Conservation (phyloP, 2,113 vertebrate genomes). For the Nannobrachium achirus region DNA sequence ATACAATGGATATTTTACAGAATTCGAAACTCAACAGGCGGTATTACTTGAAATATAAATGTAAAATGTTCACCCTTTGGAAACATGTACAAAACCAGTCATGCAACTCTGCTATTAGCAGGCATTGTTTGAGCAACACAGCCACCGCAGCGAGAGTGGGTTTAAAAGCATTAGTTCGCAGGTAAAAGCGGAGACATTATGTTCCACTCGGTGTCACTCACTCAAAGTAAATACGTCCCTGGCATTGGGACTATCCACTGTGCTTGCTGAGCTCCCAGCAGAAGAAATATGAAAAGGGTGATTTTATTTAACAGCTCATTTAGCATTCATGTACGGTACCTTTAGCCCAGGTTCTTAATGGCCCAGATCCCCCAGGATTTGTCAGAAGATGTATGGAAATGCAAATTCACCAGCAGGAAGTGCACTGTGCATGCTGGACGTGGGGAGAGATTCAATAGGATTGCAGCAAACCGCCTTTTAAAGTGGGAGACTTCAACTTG, state of each 20-base stretch:
- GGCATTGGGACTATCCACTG: conserved; percentile 17
- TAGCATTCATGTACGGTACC: conserved; percentile 70
- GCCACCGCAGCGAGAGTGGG: not conserved
- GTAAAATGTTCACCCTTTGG: not conserved
- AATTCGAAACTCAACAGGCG: no score
- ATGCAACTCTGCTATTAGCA: not conserved
- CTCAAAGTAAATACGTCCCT: conserved; percentile 54
- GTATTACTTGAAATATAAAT: not conserved
- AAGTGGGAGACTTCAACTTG: conserved; percentile 32
- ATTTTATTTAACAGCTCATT: conserved; percentile 77
- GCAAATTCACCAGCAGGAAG: conserved; percentile 62
- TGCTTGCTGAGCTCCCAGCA: conserved; percentile 28
- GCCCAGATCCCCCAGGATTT: conserved; percentile 62
- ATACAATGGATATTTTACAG: not conserved
- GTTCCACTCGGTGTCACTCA: conserved; percentile 42
- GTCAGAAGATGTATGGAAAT: conserved; percentile 74
- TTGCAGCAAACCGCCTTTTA: conserved; percentile 17
- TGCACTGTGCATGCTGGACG: conserved; percentile 37
- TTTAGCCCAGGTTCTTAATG: conserved; percentile 67
- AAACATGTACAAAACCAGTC: conserved; percentile 4
- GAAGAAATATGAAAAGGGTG: conserved; percentile 62
- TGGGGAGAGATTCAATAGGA: conserved; percentile 41
- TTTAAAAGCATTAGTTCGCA: conserved; percentile 6
- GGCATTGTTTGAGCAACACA: conserved; percentile 12
- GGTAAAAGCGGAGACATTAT: conserved; percentile 32